Conservation (phyloP, 2,113 vertebrate genomes). For the Macroglossus sobrinus region DNA sequence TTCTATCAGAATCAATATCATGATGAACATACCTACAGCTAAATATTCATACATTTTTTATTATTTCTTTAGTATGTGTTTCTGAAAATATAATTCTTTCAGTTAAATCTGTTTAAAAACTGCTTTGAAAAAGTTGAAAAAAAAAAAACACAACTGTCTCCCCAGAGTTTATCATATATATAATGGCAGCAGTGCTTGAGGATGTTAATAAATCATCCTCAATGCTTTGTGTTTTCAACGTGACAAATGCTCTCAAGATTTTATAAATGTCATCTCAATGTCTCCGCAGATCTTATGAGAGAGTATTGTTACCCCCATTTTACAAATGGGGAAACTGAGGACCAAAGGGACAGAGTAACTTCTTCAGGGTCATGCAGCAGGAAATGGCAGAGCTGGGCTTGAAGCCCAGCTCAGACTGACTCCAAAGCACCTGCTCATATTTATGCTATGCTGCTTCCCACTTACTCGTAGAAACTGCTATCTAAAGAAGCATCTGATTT, state of each 20-base stretch:
- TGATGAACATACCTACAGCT: background rate
- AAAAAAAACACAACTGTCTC: background rate
- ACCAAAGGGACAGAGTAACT: background rate
- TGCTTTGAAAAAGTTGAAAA: background rate
- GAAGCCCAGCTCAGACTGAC: background rate
- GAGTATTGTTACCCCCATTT: background rate
- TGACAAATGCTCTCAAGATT: background rate
- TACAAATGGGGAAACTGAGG: background rate
- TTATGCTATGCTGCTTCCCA: rapidly evolving
- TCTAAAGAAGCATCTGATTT: constrained; percentile 65
- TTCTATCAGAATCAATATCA: background rate
- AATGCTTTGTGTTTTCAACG: background rate
- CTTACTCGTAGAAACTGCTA: background rate
- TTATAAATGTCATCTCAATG: background rate
- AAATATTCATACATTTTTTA: background rate
- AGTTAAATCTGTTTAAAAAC: background rate
- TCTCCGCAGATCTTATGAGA: background rate
- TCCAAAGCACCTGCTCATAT: background rate
- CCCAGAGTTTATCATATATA: background rate
- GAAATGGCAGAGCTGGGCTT: background rate
- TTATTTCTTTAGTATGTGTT: background rate
- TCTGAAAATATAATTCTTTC: background rate
- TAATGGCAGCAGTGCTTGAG: background rate
- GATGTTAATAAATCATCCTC: background rate
- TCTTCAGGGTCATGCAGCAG: background rate